Conservation (phyloP, 2,113 vertebrate species). For the Passer montanus region DNA sequence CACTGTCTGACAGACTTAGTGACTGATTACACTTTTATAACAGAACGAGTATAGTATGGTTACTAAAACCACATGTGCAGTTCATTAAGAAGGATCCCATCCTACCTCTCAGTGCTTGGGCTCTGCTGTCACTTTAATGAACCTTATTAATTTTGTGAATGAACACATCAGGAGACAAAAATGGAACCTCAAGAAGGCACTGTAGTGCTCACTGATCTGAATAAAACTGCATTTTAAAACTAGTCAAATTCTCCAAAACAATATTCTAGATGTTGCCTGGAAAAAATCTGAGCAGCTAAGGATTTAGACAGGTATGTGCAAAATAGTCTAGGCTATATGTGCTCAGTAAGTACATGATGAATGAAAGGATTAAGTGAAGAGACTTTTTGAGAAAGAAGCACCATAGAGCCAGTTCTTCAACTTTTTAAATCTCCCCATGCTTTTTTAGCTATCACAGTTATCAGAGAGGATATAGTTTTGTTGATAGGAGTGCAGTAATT, state of each 20-base stretch:
- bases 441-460: not conserved
- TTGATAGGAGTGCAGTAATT: not conserved
- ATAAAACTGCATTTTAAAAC: not conserved
- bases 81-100: not conserved
- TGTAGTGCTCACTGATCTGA: not conserved
- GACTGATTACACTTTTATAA: not conserved
- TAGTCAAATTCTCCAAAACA: not conserved
- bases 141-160: not conserved
- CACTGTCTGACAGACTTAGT: not conserved
- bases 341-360: not conserved
- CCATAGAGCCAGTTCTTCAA: not conserved
- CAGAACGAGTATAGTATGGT: not conserved
- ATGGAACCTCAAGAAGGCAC: not conserved
- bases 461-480: not conserved
- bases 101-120: not conserved
- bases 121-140: not conserved
- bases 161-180: not conserved
- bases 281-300: not conserved
- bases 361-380: not conserved
- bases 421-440: not conserved
- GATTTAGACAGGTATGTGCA: not conserved
- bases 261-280: not conserved
- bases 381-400: not conserved
- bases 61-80: not conserved
- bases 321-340: not conserved